These are phyloP conservation scores for Psittacula echo DNA, from an alignment of 2,797 vertebrate species.

Conservation along the genomic window DNA sequence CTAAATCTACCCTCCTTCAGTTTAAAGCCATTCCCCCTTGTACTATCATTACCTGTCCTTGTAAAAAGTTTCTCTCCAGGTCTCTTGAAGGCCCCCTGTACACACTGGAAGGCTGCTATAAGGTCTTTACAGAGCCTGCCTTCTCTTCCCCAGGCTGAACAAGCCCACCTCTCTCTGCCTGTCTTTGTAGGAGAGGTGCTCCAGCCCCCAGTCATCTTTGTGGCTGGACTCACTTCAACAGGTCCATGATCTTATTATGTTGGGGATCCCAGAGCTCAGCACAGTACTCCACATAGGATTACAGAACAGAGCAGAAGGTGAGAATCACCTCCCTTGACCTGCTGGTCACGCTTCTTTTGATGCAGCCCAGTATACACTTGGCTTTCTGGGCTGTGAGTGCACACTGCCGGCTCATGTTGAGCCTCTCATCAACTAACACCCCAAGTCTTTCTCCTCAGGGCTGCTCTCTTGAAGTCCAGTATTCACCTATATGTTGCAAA, in stretches of 20 bases:
- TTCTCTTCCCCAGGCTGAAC: not conserved
- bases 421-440: not conserved
- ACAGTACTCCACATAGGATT: not conserved
- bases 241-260: not conserved
- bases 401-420: too few relatives aligned
- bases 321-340: not conserved
- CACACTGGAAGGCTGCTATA: not conserved
- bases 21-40: not conserved
- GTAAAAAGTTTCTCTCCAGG: not conserved
- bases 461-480: not conserved
- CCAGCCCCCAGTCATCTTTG: not conserved
- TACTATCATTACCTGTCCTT: not conserved
- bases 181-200: not conserved
- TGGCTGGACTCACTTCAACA: not conserved
- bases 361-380: too few relatives aligned
- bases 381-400: too few relatives aligned
- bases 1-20: not conserved
- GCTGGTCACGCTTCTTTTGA: too few relatives aligned
- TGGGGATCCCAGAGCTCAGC: not conserved
- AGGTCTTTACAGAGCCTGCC: not conserved
- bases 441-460: not conserved
- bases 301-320: not conserved
- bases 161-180: not conserved
- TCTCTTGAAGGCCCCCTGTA: not conserved
- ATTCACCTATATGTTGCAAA: not conserved